These are phyloP conservation scores for Phyllotreta striolata DNA, from an alignment of 2,888 invertebrate genomes.

Conservation along the genomic window DNA sequence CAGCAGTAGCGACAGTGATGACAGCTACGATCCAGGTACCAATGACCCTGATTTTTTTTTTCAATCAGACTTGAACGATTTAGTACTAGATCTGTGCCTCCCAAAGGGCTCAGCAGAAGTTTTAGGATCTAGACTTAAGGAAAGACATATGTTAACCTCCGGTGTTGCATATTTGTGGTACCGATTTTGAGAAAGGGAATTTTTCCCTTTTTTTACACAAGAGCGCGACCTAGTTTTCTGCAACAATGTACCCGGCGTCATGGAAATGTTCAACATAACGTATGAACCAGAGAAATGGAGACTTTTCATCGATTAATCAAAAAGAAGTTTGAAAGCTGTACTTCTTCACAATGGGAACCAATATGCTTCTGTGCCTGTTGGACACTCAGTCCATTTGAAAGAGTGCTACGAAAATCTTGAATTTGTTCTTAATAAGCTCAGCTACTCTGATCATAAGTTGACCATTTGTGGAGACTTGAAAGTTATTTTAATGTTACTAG, in stretches of 20 bases:
- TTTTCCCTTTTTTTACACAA: conserved; percentile 19
- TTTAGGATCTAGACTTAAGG: conserved; percentile 17
- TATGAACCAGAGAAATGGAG: conserved; percentile 25
- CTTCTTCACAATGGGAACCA: conserved; percentile 21
- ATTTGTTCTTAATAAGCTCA: background rate
- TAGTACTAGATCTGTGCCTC: conserved; percentile 15
- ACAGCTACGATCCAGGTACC: conserved; percentile 2
- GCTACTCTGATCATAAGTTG: background rate
- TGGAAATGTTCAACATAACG: conserved; percentile 10
- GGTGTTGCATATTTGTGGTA: conserved; percentile 14
- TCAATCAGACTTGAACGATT: conserved; percentile 21
- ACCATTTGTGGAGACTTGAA: conserved; percentile 5
- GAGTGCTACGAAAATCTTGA: conserved; percentile 1
- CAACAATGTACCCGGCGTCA: conserved; percentile 21
- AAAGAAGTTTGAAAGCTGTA: conserved; percentile 31
- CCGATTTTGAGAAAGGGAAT: conserved; percentile 9
- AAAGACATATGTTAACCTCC: conserved; percentile 12
- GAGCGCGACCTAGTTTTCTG: conserved; percentile 26
- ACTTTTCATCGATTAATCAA: conserved; percentile 29
- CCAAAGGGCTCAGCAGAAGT: conserved; percentile 13
- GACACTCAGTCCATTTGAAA: background rate
- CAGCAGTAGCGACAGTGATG: conserved; percentile 4
- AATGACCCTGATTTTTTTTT: conserved; percentile 12
- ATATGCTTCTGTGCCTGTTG: background rate
- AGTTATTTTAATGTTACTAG: too few relatives aligned